These are phyloP conservation scores for Dynastes maya DNA, from an alignment of 2,888 invertebrate genomes.

Conservation along the genomic window DNA sequence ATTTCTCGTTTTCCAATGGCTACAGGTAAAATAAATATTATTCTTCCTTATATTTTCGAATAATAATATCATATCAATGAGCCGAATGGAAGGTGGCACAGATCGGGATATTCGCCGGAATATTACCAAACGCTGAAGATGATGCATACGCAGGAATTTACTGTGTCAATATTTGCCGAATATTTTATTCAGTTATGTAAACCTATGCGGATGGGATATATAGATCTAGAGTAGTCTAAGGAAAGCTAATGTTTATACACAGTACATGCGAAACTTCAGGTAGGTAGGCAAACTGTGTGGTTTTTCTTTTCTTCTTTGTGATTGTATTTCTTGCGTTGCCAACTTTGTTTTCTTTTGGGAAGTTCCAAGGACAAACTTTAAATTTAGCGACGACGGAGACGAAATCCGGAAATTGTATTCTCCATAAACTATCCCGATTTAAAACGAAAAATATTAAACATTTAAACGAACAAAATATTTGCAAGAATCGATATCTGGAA, in stretches of 20 bases:
- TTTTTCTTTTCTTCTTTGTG: slow-evolving; percentile 23
- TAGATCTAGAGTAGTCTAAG: slow-evolving; percentile 47
- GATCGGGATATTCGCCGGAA: slow-evolving; percentile 17
- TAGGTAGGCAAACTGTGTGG: slow-evolving; percentile 16
- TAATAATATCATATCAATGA: slow-evolving; percentile 29
- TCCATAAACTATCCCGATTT: no score
- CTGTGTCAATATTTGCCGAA: slow-evolving; percentile 47
- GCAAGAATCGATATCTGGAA: no score
- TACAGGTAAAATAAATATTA: slow-evolving; percentile 44
- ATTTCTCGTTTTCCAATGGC: background rate
- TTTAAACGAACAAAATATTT: no score
- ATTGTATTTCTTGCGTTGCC: slow-evolving; percentile 8
- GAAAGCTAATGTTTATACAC: slow-evolving; percentile 54
- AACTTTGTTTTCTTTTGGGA: slow-evolving; percentile 31
- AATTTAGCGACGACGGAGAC: slow-evolving; percentile 4
- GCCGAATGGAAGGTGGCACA: slow-evolving; percentile 17
- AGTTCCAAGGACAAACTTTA: slow-evolving; percentile 1
- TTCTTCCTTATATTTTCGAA: slow-evolving; percentile 24
- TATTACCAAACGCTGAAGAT: slow-evolving; percentile 19
- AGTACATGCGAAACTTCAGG: slow-evolving; percentile 40
- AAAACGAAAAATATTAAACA: no score
- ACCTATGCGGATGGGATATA: slow-evolving; percentile 51
- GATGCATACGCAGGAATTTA: slow-evolving; percentile 45
- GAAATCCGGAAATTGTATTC: background rate
- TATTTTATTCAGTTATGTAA: slow-evolving; percentile 51